phyloP scores from a whole-genome alignment of 2,113 vertebrate genomes.

The Madoqua kirkii region DNA sequence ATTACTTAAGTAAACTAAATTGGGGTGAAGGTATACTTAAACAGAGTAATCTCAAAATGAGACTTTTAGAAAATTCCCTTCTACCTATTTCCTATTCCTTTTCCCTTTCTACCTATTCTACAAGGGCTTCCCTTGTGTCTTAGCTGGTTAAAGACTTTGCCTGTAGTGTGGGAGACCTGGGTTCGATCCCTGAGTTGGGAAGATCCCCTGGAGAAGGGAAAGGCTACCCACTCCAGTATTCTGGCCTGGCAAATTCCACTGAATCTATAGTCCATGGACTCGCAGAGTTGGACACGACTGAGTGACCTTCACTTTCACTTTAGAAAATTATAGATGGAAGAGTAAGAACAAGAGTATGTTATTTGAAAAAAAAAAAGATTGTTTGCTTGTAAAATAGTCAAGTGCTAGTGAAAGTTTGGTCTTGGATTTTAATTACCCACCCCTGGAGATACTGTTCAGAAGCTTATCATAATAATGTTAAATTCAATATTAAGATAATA shows the following conservation, averaged over 20 bases:
- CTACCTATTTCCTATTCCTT: background rate
- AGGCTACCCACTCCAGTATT: background rate
- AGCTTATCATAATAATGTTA: conserved; percentile 64
- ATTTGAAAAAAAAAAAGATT: conserved; percentile 11
- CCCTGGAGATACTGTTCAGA: conserved; percentile 50
- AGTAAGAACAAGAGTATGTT: conserved; percentile 11
- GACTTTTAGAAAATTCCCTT: background rate
- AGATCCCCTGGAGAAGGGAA: background rate
- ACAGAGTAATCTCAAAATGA: background rate
- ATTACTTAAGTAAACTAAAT: background rate
- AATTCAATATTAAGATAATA: conserved; percentile 70
- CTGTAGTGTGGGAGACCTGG: background rate
- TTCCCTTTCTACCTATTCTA: background rate
- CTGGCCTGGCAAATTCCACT: background rate
- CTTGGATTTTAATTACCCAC: conserved; percentile 51
- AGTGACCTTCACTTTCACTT: background rate
- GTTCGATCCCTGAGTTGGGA: background rate
- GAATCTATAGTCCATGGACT: background rate
- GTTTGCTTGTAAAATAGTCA: conserved; percentile 46
- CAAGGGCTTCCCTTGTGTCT: background rate
- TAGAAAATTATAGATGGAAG: conserved; percentile 23
- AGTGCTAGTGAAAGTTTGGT: conserved; percentile 29
- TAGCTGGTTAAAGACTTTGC: background rate
- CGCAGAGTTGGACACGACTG: background rate
- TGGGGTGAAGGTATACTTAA: background rate